phyloP scores from a whole-genome alignment of 1,140 invertebrate genomes.

The Heliothis subflexa region DNA sequence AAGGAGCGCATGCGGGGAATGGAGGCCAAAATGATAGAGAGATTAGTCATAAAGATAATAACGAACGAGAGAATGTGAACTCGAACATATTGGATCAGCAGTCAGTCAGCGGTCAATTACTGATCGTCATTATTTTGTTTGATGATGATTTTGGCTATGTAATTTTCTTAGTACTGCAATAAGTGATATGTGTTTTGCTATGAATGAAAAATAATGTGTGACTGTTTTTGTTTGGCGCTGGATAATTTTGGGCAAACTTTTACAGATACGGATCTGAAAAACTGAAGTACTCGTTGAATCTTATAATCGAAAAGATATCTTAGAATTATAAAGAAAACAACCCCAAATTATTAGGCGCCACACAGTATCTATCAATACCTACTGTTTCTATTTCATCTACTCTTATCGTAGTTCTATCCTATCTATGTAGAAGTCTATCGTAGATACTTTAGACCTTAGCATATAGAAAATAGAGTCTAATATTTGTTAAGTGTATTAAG shows the following conservation, averaged over 20 bases:
- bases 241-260: background rate
- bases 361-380: background rate
- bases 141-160: slow-evolving; percentile 62
- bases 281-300: no score
- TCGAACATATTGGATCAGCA: slow-evolving; percentile 39
- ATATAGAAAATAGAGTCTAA: slow-evolving; percentile 34
- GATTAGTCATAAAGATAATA: slow-evolving; percentile 55
- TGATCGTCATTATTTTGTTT: slow-evolving; percentile 67
- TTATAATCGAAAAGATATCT: no score
- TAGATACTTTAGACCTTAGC: slow-evolving; percentile 42
- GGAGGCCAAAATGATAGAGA: slow-evolving; percentile 50
- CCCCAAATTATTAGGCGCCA: background rate
- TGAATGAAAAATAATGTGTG: slow-evolving; percentile 12
- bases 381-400: slow-evolving; percentile 32
- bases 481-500: slow-evolving; percentile 17
- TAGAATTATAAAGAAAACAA: no score
- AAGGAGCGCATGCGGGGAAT: slow-evolving; percentile 40
- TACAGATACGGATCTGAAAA: background rate
- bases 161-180: slow-evolving; percentile 53
- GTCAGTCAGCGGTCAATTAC: slow-evolving; percentile 68
- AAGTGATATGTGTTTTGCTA: slow-evolving; percentile 24
- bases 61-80: slow-evolving; percentile 65
- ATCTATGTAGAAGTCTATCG: slow-evolving; percentile 29
- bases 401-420: slow-evolving; percentile 33
- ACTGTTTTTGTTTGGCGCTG: slow-evolving; percentile 16